These are phyloP conservation scores for Crax fasciolata DNA, from an alignment of 2,797 vertebrate genomes.

Conservation along the genomic window DNA sequence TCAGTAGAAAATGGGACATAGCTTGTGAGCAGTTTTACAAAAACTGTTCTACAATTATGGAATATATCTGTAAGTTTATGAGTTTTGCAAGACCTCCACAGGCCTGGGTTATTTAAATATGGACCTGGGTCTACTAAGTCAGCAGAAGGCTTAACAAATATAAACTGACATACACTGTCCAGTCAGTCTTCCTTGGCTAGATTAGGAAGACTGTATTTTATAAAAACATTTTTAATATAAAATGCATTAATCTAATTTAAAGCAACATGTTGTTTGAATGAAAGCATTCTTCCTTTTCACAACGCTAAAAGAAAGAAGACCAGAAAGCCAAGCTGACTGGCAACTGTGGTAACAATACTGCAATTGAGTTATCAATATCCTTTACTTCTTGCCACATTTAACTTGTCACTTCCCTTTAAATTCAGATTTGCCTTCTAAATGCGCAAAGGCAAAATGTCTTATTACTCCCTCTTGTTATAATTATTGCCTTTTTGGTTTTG, in stretches of 20 bases:
- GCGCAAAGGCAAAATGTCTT: neutral
- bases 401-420: slow-evolving; percentile 13
- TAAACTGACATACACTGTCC: neutral
- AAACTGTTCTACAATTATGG: neutral
- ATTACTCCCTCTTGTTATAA: neutral
- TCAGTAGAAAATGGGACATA: neutral
- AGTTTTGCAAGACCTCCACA: neutral
- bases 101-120: neutral
- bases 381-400: neutral
- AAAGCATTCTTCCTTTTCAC: neutral
- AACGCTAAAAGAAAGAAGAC: neutral
- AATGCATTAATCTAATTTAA: neutral
- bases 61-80: neutral
- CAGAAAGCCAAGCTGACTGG: slow-evolving; percentile 14
- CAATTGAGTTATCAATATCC: neutral
- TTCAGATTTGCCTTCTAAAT: neutral
- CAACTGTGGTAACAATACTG: neutral
- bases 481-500: slow-evolving; percentile 28
- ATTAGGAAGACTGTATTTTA: neutral
- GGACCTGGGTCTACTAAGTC: neutral
- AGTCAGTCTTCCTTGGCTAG: neutral
- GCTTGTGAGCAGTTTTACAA: neutral
- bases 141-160: neutral
- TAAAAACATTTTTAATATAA: neutral
- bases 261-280: neutral